These are phyloP conservation scores for Alca torda DNA, from an alignment of 2,797 vertebrate species.

Conservation along the genomic window DNA sequence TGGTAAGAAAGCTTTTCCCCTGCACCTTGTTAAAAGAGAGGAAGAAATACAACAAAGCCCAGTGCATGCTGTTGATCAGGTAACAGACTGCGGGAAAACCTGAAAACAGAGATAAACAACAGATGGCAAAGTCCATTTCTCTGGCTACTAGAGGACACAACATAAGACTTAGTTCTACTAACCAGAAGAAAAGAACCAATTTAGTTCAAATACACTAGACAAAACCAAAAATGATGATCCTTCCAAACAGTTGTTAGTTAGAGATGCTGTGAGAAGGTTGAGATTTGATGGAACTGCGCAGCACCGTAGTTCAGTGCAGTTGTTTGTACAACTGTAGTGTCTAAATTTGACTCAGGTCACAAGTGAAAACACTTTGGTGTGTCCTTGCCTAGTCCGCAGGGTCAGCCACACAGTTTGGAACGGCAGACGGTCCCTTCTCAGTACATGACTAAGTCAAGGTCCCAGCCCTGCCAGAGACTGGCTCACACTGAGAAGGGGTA, in stretches of 20 bases:
- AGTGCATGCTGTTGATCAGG: slow-evolving; percentile 1
- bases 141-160: slow-evolving; percentile 27
- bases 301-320: neutral
- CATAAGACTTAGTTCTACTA: slow-evolving; percentile 7
- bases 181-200: neutral
- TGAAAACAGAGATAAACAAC: slow-evolving; percentile 4
- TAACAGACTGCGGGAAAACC: slow-evolving; percentile 50
- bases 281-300: neutral
- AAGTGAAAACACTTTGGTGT: neutral
- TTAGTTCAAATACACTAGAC: neutral
- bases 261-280: neutral
- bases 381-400: neutral
- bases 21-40: neutral
- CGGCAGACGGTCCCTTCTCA: neutral
- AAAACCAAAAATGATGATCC: neutral
- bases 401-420: neutral
- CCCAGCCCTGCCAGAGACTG: neutral
- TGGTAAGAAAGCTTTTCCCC: neutral
- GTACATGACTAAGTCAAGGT: neutral
- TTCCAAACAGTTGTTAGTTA: neutral
- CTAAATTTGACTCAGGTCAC: neutral
- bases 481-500: neutral
- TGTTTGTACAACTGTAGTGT: neutral
- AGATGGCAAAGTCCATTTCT: slow-evolving; percentile 42
- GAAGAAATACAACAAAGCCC: slow-evolving; percentile 9